Percentiles rank a stretch among this genome's conserved stretches.
Conservation (phyloP, 2,888 invertebrate species). For the Aphidoletes aphidimyza region DNA sequence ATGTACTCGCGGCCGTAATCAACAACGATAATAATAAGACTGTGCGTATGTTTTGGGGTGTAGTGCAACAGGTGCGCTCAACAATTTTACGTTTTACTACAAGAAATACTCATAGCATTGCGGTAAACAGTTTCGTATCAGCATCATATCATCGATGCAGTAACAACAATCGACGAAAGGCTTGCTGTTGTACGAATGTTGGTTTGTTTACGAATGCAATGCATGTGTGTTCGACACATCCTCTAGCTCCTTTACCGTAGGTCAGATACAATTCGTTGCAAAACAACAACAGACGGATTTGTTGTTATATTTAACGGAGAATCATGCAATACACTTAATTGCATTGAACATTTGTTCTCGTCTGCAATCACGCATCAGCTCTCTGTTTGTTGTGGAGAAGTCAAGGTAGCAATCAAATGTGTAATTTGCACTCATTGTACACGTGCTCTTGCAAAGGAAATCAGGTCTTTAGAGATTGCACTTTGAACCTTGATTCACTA, state of each 20-base stretch:
- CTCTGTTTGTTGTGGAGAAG: too few relatives aligned
- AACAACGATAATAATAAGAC: conserved; percentile 31
- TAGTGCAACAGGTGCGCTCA: conserved; percentile 36
- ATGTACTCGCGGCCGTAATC: conserved; percentile 34
- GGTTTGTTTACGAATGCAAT: neutral
- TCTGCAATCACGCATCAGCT: neutral
- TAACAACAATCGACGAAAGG: neutral
- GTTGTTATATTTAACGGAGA: conserved; percentile 8
- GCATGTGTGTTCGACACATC: neutral
- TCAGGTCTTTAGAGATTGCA: neutral
- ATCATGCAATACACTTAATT: conserved; percentile 33
- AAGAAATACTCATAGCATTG: neutral
- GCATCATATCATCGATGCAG: neutral
- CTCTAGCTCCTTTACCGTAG: conserved; percentile 26
- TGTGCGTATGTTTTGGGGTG: neutral
- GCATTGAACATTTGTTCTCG: neutral
- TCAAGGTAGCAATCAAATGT: conserved; percentile 40
- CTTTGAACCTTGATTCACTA: too few relatives aligned
- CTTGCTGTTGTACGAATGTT: neutral
- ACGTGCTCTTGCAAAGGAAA: neutral
- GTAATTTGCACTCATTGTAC: neutral
- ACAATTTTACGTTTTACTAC: conserved; percentile 47
- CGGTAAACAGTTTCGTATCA: neutral
- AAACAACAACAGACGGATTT: conserved; percentile 16
- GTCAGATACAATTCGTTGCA: neutral